These are phyloP conservation scores for Clistopyga incitator DNA, from an alignment of 2,888 invertebrate genomes.

Conservation along the genomic window DNA sequence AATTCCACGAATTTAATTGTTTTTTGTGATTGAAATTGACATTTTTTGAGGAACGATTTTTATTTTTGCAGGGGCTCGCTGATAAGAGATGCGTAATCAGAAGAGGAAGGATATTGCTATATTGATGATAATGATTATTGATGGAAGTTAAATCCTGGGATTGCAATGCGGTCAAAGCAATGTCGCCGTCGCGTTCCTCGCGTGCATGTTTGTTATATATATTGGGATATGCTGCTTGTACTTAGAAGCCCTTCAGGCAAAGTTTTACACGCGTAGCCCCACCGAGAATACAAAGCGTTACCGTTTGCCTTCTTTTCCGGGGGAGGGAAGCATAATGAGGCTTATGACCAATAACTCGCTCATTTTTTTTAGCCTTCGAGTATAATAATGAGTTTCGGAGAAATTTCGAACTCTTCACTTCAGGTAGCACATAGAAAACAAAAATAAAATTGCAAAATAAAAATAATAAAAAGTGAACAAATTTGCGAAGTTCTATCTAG, in stretches of 20 bases:
- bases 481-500: neutral
- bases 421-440: neutral
- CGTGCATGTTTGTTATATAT: conserved; percentile 10
- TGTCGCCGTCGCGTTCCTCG: conserved; percentile 16
- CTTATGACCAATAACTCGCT: conserved; percentile 12
- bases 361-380: neutral
- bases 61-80: too few species aligned
- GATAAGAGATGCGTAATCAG: too few species aligned
- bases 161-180: conserved; percentile 34
- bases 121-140: neutral
- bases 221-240: conserved; percentile 23
- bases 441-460: neutral
- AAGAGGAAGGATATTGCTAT: neutral
- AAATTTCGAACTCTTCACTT: neutral
- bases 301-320: conserved; percentile 16
- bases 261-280: conserved; percentile 51
- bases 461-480: neutral
- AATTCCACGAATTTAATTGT: too few species aligned
- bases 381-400: neutral
- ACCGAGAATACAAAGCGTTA: conserved; percentile 24
- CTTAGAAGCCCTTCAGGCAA: conserved; percentile 58
- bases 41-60: too few species aligned
- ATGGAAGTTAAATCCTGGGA: neutral
- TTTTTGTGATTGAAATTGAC: too few species aligned
- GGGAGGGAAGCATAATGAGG: conserved; percentile 1